Conservation (phyloP, 2,797 vertebrate species). For the Parotocinclus haroldoi region DNA sequence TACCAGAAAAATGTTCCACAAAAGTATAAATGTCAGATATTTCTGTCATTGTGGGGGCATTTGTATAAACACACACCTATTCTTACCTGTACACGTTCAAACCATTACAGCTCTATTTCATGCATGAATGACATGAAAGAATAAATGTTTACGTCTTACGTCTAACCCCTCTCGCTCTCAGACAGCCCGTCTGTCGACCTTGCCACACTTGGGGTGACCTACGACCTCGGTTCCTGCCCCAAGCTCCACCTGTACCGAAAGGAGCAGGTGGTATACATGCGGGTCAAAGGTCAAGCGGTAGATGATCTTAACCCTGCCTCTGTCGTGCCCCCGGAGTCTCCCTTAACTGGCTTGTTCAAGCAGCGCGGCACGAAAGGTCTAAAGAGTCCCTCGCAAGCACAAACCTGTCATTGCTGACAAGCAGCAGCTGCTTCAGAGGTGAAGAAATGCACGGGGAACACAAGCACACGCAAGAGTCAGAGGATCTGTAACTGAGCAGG, state of each 20-base stretch:
- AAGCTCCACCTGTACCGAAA: conserved; percentile 43
- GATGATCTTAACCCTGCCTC: conserved; percentile 3
- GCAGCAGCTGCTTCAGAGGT: conserved; percentile 35
- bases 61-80: no score
- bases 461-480: conserved; percentile 4
- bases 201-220: conserved; percentile 41
- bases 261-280: conserved; percentile 39
- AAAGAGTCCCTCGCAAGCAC: not conserved
- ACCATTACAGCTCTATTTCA: no score
- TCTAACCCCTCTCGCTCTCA: conserved; percentile 23
- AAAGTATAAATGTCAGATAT: no score
- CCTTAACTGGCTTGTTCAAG: not conserved
- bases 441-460: conserved; percentile 10
- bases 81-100: conserved; percentile 1
- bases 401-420: not conserved
- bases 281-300: conserved; percentile 29
- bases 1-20: no score
- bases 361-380: not conserved
- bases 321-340: not conserved
- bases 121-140: no score
- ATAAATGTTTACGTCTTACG: not conserved
- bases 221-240: conserved; percentile 23
- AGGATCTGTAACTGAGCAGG: not conserved
- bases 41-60: no score
- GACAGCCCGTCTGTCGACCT: conserved; percentile 25